Conservation (phyloP, 2,797 vertebrate genomes). For the Scomberomorus guttatus region DNA sequence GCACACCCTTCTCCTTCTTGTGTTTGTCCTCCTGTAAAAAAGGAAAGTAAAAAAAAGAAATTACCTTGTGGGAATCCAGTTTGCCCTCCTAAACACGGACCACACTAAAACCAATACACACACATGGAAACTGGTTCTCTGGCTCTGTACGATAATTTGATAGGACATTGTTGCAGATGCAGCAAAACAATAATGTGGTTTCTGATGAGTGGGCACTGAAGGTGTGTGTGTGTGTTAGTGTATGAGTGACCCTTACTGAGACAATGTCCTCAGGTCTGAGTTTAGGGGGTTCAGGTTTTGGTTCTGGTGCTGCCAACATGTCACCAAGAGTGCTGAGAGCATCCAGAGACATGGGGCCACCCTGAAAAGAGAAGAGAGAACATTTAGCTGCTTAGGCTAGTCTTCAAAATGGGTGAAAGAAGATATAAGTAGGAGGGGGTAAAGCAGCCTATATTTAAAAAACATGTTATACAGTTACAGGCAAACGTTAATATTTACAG, state of each 20-base stretch:
- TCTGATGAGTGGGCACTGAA: no score
- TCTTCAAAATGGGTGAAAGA: neutral
- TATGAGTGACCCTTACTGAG: constrained; percentile 61
- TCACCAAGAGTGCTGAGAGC: constrained; percentile 76
- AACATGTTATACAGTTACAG: neutral
- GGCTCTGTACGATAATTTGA: neutral
- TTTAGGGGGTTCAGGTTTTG: constrained; percentile 73
- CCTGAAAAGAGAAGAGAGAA: constrained; percentile 47
- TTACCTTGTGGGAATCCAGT: neutral
- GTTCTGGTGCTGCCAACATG: constrained; percentile 62
- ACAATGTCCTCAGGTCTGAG: constrained; percentile 81
- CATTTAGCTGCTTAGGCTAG: neutral
- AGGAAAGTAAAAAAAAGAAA: neutral
- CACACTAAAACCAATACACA: no score
- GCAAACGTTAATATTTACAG: neutral
- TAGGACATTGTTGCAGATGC: no score
- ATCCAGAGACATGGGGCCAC: constrained; percentile 68
- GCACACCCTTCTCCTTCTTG: constrained; percentile 74
- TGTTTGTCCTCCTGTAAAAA: constrained; percentile 71
- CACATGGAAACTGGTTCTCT: no score
- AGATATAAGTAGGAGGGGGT: neutral
- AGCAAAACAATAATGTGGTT: no score
- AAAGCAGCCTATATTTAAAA: neutral
- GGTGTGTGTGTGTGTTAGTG: no score
- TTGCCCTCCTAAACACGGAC: no score